Conservation (phyloP, 2,113 vertebrate species). For the Engraulis encrasicolus region DNA sequence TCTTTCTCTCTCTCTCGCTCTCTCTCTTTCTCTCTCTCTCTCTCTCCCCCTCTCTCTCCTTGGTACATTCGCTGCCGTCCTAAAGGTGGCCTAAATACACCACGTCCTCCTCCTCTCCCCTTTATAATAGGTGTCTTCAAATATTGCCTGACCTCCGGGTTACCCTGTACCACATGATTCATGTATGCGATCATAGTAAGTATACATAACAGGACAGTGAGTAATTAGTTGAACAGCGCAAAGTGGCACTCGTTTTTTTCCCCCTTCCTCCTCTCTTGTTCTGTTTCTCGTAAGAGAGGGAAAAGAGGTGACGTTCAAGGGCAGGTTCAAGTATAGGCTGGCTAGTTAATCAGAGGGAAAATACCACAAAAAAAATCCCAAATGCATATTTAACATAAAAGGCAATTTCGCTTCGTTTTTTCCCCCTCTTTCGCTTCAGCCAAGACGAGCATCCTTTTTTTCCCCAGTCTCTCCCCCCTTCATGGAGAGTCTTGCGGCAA, state of each 20-base stretch:
- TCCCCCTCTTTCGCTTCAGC: constrained; percentile 24
- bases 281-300: not conserved
- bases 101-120: no score
- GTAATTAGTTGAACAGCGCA: not conserved
- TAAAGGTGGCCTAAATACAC: no score
- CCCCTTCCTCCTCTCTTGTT: not conserved
- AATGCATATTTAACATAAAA: not conserved
- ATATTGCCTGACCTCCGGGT: not conserved
- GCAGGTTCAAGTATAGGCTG: not conserved
- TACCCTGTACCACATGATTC: not conserved
- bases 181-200: not conserved
- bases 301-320: not conserved
- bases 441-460: constrained; percentile 53
- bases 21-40: no score
- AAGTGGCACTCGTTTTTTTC: not conserved
- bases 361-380: no score
- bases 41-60: no score
- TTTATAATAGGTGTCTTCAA: not conserved
- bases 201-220: not conserved
- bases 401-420: not conserved
- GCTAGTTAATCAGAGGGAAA: no score
- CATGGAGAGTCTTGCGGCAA: not conserved
- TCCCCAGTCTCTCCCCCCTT: constrained; percentile 20
- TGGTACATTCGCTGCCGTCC: no score
- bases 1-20: no score